Base-by-base conservation (phyloP, 2,797 vertebrate genomes). In the Halcyon chelicuti region DNA sequence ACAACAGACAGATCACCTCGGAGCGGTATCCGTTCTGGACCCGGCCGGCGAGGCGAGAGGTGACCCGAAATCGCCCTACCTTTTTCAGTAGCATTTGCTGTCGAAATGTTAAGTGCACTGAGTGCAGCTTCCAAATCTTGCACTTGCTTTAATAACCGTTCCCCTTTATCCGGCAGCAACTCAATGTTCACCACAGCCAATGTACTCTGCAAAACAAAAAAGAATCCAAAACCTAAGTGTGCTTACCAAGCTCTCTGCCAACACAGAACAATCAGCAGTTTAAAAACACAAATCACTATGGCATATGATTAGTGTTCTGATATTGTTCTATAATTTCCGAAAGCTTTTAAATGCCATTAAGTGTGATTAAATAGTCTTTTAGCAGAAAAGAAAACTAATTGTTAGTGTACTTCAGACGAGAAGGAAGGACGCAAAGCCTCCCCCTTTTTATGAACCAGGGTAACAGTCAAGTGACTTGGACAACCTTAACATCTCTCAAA, bases 81-180 rank as follows among this genome's bases (percentile, higher is more conserved):
- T 95, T 94, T 86, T 63, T 95, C 94, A 63, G 22, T 39, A 42
- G 29, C 52, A 44, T 96, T 86, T 92, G 88, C 82, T 61, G 97
- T 52, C 1, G 96, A 91, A 88, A 99, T 94, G 76, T 96, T 98
- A 42, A 99, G 96, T 68, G 98, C 97, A n/a, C 97, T 78, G 54
- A 99, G 98, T 0, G 98, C 98, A 2, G 98, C 98, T 97, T 99
- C 99, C 94, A 99, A 97, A 73, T 98, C 98, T 86, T 98, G 98
- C 55, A 99, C 99, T 97, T 99, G 99, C 75, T 97, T 98, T 95
- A 97, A 96, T 96, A 99, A 89, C 91, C 98, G 98, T 87, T 99
- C 97, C 9, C 99, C 99, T 97, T 99, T 99, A 96, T 99, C 99
- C 26, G 99, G 99, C 75, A 99, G 98, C 55, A 97, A 98, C 20